phyloP scores from a whole-genome alignment of 2,797 vertebrate species.

The Pyrocephalus nanus region DNA sequence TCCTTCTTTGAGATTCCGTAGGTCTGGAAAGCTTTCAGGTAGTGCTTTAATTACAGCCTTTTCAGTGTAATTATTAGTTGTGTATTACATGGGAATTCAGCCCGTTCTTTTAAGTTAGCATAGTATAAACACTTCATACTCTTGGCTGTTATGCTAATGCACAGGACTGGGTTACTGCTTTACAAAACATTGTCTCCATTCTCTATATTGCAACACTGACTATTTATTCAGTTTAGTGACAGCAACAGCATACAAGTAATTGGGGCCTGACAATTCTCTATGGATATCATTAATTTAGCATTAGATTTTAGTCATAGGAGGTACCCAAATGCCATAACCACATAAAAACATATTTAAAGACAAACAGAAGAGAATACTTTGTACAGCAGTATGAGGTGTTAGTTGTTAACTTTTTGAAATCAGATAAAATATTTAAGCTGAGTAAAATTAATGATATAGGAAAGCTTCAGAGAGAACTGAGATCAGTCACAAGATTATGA shows the following conservation, averaged over 20 bases:
- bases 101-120: background rate
- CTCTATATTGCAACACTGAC: background rate
- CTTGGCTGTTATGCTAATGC: background rate
- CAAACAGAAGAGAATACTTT: background rate
- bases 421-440: background rate
- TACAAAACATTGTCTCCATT: background rate
- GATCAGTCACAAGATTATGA: background rate
- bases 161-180: background rate
- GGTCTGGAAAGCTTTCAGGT: slow-evolving; percentile 5
- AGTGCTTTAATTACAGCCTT: slow-evolving; percentile 30
- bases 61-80: slow-evolving; percentile 30
- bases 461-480: background rate
- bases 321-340: background rate
- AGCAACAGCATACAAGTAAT: background rate
- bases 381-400: background rate
- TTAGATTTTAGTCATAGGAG: slow-evolving; percentile 7
- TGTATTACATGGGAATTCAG: background rate
- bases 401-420: background rate
- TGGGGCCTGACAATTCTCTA: background rate
- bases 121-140: background rate
- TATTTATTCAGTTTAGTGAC: background rate
- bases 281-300: slow-evolving; percentile 19
- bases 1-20: background rate
- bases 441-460: background rate
- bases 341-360: background rate